A percentile compares a stretch with the other conserved stretches of the same genome.
Conservation (phyloP, 2,113 vertebrate genomes). For the Leiothrix lutea region DNA sequence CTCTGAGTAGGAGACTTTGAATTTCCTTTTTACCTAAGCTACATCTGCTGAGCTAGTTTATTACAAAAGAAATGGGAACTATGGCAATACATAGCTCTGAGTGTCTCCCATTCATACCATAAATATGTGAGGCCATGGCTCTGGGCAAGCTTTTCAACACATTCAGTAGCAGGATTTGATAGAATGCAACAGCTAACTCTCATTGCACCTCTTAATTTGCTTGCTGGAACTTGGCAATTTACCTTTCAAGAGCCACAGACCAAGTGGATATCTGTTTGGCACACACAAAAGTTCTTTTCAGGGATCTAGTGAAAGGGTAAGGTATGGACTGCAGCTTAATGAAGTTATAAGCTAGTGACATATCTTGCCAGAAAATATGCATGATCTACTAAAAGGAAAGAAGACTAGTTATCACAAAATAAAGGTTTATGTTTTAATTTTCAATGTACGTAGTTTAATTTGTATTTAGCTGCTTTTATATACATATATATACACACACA, state of each 20-base stretch:
- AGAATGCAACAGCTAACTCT: constrained; percentile 65
- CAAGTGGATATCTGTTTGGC: constrained; percentile 60
- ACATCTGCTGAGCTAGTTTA: constrained; percentile 64
- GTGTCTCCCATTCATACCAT: constrained; percentile 45
- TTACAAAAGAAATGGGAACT: constrained; percentile 59
- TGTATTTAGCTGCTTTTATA: not conserved
- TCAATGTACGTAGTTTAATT: not conserved
- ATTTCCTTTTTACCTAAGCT: constrained; percentile 55
- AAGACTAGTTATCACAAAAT: constrained; percentile 9
- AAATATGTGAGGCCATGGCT: constrained; percentile 53
- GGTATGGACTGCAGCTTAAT: constrained; percentile 61
- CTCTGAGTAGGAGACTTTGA: constrained; percentile 49
- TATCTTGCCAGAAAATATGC: constrained; percentile 59
- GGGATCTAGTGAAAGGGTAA: constrained; percentile 51
- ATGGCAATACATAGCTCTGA: constrained; percentile 55
- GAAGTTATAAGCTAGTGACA: constrained; percentile 62
- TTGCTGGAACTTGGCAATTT: constrained; percentile 61
- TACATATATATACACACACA: accelerated
- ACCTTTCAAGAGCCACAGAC: constrained; percentile 66
- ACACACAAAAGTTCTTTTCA: constrained; percentile 66
- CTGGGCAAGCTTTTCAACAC: constrained; percentile 47
- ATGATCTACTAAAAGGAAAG: constrained; percentile 10
- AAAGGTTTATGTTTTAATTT: not conserved
- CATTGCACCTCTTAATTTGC: constrained; percentile 58
- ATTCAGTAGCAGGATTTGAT: constrained; percentile 58